Evolutionary conservation across 1,140 invertebrate genomes (phyloP).

Genomic region (Megathymus violae): DNA sequence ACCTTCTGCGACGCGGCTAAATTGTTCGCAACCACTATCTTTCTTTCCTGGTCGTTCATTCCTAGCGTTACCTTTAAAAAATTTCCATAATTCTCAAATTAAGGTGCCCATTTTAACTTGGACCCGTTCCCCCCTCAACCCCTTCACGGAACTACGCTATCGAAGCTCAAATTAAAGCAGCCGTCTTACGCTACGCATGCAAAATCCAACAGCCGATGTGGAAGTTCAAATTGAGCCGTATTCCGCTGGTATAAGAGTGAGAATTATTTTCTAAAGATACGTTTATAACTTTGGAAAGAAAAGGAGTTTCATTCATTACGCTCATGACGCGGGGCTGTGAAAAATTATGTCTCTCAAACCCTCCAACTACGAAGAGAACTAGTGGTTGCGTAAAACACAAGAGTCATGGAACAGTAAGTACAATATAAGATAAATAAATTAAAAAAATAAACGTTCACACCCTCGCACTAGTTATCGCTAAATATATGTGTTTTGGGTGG

Average conservation of each 20-base stretch:
- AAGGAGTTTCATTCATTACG: conserved; percentile 37
- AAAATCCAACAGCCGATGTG: background rate
- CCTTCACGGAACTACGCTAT: conserved; percentile 11
- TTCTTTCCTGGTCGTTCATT: conserved; percentile 3
- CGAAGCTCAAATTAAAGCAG: conserved; percentile 29
- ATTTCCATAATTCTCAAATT: conserved; percentile 39
- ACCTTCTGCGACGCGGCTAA: conserved; percentile 2
- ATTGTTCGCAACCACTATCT: conserved; percentile 14
- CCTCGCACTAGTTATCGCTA: no score
- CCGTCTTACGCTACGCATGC: conserved; percentile 9
- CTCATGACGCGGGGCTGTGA: conserved; percentile 31
- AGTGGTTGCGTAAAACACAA: no score
- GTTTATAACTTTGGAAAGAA: conserved; percentile 6
- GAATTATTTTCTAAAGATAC: background rate
- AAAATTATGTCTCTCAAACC: conserved; percentile 35
- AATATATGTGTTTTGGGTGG: no score
- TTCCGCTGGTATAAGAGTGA: background rate
- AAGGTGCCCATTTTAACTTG: conserved; percentile 20
- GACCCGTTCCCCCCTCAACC: background rate
- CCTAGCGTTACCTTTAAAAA: conserved; percentile 27
- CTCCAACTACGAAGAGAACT: conserved; percentile 12
- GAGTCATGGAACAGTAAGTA: no score
- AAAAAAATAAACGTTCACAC: no score
- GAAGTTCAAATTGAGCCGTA: conserved; percentile 7
- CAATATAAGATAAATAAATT: no score